Evolutionary conservation across 2,888 invertebrate species (phyloP).

Genomic region (Geotrupes spiniger): DNA sequence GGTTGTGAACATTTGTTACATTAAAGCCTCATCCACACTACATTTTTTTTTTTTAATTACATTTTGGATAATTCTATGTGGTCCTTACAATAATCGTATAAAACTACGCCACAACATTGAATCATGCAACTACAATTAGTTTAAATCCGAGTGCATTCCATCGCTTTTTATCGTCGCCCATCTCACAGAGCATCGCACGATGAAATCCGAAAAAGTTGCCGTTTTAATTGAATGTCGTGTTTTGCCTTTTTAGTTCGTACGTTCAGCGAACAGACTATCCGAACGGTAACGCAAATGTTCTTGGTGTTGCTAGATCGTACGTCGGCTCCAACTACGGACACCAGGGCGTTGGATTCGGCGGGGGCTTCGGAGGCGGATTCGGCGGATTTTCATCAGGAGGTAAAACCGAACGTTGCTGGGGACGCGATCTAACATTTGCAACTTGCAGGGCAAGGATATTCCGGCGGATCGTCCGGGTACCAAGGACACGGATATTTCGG

Average conservation of each 20-base stretch:
- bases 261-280: conserved; percentile 14
- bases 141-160: too few species aligned
- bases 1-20: too few species aligned
- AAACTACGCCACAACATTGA: too few species aligned
- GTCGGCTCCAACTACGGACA: conserved; percentile 7
- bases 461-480: conserved; percentile 6
- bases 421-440: background rate
- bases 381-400: background rate
- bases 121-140: too few species aligned
- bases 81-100: too few species aligned
- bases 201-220: background rate
- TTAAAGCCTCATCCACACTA: too few species aligned
- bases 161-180: too few species aligned
- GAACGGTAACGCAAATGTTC: conserved; percentile 7
- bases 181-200: background rate
- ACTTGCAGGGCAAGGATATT: conserved; percentile 8
- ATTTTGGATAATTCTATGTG: too few species aligned
- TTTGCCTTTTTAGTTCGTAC: conserved; percentile 12
- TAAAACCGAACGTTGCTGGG: background rate
- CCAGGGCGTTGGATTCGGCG: conserved; percentile 11
- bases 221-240: background rate
- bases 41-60: too few species aligned
- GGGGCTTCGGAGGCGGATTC: conserved; percentile 9
- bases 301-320: conserved; percentile 13
- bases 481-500: conserved; percentile 12